A percentile compares a stretch with the other conserved stretches of the same genome.
Evolutionary conservation across 2,113 vertebrate species (phyloP).

Genomic region (Corythornis vintsioides): DNA sequence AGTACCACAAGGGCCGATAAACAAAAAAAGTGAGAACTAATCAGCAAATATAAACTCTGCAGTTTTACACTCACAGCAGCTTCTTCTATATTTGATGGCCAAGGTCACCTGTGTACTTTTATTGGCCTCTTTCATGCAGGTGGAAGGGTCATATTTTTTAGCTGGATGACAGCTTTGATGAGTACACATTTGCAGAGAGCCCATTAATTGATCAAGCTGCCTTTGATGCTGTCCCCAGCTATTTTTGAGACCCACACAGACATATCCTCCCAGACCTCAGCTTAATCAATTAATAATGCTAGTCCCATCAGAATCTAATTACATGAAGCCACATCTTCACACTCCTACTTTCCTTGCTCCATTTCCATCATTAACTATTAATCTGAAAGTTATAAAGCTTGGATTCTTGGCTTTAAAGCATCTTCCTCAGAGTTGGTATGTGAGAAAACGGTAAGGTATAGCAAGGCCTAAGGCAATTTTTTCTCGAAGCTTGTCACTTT

Average conservation of each 20-base stretch:
- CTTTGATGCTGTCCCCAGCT: conserved; percentile 98
- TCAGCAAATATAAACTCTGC: conserved; percentile 82
- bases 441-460: conserved; percentile 77
- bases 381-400: conserved; percentile 91
- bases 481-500: conserved; percentile 81
- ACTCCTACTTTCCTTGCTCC: conserved; percentile 85
- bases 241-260: conserved; percentile 91
- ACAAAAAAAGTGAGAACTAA: conserved; percentile 83
- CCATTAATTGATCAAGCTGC: conserved; percentile 96
- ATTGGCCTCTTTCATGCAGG: conserved; percentile 86
- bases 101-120: conserved; percentile 91
- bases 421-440: conserved; percentile 70
- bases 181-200: conserved; percentile 90
- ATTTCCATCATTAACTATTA: conserved; percentile 97
- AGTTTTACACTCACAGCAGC: conserved; percentile 79
- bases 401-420: conserved; percentile 83
- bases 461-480: conserved; percentile 83
- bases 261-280: conserved; percentile 88
- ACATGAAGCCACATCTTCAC: conserved; percentile 94
- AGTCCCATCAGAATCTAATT: conserved; percentile 97
- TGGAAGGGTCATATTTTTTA: conserved; percentile 88
- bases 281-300: conserved; percentile 99
- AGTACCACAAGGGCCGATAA: conserved; percentile 78
- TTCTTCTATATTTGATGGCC: conserved; percentile 85
- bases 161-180: conserved; percentile 95